phyloP scores from a whole-genome alignment of 2,888 invertebrate genomes.

The Desoria tigrina region DNA sequence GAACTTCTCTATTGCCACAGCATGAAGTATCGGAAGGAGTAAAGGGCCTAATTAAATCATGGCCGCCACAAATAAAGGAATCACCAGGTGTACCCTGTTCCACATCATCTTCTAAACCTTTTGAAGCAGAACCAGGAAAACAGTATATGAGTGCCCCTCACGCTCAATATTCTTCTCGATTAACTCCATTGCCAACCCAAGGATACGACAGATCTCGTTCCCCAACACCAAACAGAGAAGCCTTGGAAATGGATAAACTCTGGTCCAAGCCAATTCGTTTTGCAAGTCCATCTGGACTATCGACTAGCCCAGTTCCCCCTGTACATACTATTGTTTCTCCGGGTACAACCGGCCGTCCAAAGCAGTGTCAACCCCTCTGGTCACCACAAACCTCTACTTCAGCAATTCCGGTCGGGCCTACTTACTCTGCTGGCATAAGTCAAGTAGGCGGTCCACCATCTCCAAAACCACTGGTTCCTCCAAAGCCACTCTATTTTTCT shows the following conservation, averaged over 20 bases:
- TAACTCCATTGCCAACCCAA: slow-evolving; percentile 21
- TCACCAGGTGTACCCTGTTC: too few relatives aligned
- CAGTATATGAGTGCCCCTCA: too few relatives aligned
- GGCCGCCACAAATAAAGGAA: too few relatives aligned
- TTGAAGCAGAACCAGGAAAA: too few relatives aligned
- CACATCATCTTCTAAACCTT: too few relatives aligned
- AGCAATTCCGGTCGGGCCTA: not conserved
- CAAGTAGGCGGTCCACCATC: slow-evolving; percentile 8
- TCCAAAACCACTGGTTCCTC: slow-evolving; percentile 33
- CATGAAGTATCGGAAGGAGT: too few relatives aligned
- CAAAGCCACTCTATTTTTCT: slow-evolving; percentile 24
- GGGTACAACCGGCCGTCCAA: not conserved
- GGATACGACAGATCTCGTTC: slow-evolving; percentile 52
- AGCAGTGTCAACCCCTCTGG: not conserved
- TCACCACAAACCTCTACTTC: not conserved
- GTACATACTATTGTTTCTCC: slow-evolving; percentile 18
- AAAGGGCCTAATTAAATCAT: not conserved
- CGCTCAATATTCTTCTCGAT: slow-evolving; percentile 10
- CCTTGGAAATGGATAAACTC: slow-evolving; percentile 68
- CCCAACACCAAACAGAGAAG: slow-evolving; percentile 66
- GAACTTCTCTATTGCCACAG: not conserved
- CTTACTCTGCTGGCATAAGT: not conserved
- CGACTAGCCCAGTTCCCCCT: slow-evolving; percentile 24
- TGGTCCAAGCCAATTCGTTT: slow-evolving; percentile 61
- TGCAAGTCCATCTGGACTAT: slow-evolving; percentile 27